phyloP scores from a whole-genome alignment of 2,113 vertebrate species.

The Caranx melampygus region DNA sequence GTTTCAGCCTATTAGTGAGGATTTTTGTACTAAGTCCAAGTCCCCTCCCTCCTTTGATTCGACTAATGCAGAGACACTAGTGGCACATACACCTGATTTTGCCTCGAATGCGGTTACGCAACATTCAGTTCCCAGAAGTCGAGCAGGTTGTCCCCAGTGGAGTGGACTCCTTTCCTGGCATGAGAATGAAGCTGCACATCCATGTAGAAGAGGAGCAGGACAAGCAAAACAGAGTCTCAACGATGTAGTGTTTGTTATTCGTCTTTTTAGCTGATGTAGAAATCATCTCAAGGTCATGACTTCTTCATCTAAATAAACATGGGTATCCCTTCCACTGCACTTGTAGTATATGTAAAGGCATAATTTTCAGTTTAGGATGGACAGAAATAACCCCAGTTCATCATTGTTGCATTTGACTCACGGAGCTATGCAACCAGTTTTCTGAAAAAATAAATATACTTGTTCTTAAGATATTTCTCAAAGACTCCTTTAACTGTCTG shows the following conservation, averaged over 20 bases:
- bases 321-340: not conserved
- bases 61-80: not conserved
- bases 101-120: slow-evolving; percentile 6
- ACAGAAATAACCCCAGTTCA: not conserved
- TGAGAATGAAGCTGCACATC: not conserved
- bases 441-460: no score
- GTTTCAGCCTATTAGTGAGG: not conserved
- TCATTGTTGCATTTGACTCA: not conserved
- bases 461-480: no score
- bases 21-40: not conserved
- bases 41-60: slow-evolving; percentile 1
- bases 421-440: no score
- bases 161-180: not conserved
- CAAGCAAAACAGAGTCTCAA: slow-evolving; percentile 13
- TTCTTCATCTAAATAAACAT: slow-evolving; percentile 37
- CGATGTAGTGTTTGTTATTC: slow-evolving; percentile 33
- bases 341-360: not conserved
- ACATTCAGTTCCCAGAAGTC: slow-evolving; percentile 20
- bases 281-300: slow-evolving; percentile 15
- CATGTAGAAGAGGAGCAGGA: not conserved
- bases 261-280: not conserved
- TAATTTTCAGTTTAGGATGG: not conserved
- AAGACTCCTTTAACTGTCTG: no score
- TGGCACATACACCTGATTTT: slow-evolving; percentile 17
- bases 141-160: not conserved